phyloP scores from a whole-genome alignment of 2,797 vertebrate genomes.

The Chromobotia macracanthus region DNA sequence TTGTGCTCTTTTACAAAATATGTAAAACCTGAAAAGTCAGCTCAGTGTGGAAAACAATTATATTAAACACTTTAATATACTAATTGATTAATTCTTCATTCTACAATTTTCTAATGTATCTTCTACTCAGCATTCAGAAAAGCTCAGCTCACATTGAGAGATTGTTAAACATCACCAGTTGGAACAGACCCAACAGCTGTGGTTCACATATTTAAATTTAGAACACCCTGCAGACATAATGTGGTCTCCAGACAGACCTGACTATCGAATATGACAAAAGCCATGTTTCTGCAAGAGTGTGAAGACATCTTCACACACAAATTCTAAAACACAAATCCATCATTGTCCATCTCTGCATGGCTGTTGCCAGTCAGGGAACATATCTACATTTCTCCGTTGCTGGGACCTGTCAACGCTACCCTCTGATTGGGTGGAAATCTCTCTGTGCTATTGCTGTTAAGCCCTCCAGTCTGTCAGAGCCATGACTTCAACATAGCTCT shows the following conservation, averaged over 20 bases:
- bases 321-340: constrained; percentile 45
- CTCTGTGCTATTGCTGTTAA: constrained; percentile 44
- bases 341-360: constrained; percentile 47
- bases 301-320: constrained; percentile 34
- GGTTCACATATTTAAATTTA: constrained; percentile 39
- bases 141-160: neutral
- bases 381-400: constrained; percentile 13
- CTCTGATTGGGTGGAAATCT: constrained; percentile 43
- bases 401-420: constrained; percentile 41
- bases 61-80: neutral
- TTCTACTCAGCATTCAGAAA: neutral
- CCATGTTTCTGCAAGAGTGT: neutral
- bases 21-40: neutral
- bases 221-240: constrained; percentile 5
- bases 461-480: constrained; percentile 39
- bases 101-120: neutral
- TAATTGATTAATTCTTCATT: neutral
- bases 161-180: constrained; percentile 14
- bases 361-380: constrained; percentile 36
- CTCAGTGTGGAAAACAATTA: neutral
- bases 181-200: constrained; percentile 18
- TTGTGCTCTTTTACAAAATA: neutral
- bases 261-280: neutral
- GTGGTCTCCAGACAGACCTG: constrained; percentile 13
- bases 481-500: constrained; percentile 46